Base-by-base conservation (phyloP, 2,113 vertebrate species). In the Tetraodon nigroviridis region DNA sequence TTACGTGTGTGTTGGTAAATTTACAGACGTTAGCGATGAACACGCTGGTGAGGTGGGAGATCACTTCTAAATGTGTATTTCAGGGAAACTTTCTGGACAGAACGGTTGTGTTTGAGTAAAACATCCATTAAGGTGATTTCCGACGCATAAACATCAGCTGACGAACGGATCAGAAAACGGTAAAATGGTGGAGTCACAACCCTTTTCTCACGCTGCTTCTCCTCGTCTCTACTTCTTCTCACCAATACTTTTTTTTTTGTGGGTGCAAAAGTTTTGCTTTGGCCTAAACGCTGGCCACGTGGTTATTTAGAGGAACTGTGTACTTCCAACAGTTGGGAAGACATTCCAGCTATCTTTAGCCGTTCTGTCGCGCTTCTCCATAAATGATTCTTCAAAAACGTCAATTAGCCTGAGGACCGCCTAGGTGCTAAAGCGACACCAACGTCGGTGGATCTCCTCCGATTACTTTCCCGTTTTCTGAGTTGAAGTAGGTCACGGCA, bases 401-500 rank as follows among this genome's bases (percentile, higher is more conserved):
- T 2, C 11, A 8, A 11, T 37, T 37, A 37, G 12, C 32, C 12
- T 37, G 32, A 2, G 32, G 2, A 12, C 32, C 32, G 12, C 8
- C 2, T 11, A 37, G 32, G 32, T 37, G 32, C 32, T 37, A 37
- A 37, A 37, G 12, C 32, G 2, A 37, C 32, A 37, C 12, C 32
- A 8, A 53, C 8, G 60, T 41, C 3, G 44, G 29, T 55, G 42
- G 51, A 60, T 44, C 2, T 22, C 29, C 15, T 4, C 12, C 3
- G 10, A 22, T 54, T 53, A 17, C 29, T 1, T 50, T 67, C 71
- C n/a, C 50, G 55, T 77, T 78, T 45, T 48, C 67, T 73, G 67
- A 41, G 50, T 18, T 62, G 58, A 80, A 81, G 75, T 81, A 68
- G 79, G 80, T 81, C 80, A 85, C 61, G 65, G 67, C 62, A 50